Evolutionary conservation across 2,797 vertebrate genomes (phyloP).

Genomic region (Martes flavigula): DNA sequence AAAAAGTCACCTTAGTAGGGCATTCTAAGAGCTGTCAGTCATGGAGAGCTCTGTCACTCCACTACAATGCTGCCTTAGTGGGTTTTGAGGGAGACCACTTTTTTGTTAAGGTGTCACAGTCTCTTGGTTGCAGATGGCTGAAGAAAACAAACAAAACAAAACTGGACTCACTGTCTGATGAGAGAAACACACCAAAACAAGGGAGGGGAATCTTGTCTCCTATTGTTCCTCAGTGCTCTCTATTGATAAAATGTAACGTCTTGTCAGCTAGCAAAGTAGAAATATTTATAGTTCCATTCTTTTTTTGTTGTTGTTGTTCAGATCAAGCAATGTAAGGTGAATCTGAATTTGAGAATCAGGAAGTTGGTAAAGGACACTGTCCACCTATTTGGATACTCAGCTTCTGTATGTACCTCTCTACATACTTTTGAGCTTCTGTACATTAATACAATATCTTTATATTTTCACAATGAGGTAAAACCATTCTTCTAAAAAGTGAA

Average conservation of each 20-base stretch:
- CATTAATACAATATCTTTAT: neutral
- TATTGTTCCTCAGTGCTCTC: neutral
- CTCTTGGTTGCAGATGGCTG: neutral
- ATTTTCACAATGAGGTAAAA: neutral
- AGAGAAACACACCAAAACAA: neutral
- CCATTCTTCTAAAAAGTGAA: neutral
- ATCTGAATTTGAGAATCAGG: neutral
- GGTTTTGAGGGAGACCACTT: neutral
- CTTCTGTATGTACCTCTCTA: neutral
- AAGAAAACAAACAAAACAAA: neutral
- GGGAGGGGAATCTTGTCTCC: neutral
- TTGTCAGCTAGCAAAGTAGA: neutral
- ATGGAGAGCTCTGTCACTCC: neutral
- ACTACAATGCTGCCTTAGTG: neutral
- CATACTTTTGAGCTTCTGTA: neutral
- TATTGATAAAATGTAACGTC: neutral
- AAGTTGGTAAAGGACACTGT: neutral
- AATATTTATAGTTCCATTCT: neutral
- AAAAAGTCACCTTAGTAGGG: neutral
- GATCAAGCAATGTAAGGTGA: neutral
- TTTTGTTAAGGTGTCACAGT: neutral
- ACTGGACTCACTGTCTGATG: neutral
- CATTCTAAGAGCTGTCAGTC: neutral
- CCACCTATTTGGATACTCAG: neutral
- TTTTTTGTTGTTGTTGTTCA: neutral